phyloP scores from a whole-genome alignment of 92 coral and sea anemone species.

The Paramuricea clavata region DNA sequence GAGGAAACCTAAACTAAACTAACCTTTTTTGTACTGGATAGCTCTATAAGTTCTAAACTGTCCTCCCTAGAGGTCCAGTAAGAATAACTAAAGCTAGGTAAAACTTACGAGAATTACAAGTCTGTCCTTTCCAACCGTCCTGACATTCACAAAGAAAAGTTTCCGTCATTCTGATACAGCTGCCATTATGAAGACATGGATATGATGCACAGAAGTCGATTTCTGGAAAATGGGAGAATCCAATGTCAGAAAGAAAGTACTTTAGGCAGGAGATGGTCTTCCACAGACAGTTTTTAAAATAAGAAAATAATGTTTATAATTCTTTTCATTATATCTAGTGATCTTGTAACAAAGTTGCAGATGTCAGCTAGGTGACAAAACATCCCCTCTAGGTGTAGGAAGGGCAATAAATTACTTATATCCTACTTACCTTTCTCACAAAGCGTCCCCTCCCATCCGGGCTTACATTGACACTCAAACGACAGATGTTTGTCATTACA shows the following conservation, averaged over 20 bases:
- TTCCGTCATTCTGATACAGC: slow-evolving; percentile 74
- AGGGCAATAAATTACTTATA: not conserved
- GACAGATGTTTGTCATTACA: slow-evolving; percentile 81
- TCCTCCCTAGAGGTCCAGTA: too few relatives aligned
- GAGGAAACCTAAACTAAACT: too few relatives aligned
- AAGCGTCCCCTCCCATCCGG: slow-evolving; percentile 88
- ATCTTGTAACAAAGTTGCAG: too few relatives aligned
- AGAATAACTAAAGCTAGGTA: not conserved
- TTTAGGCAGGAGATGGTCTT: too few relatives aligned
- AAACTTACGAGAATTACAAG: slow-evolving; percentile 84
- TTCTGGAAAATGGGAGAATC: slow-evolving; percentile 46
- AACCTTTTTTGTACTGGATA: too few relatives aligned
- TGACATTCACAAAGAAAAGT: slow-evolving; percentile 79
- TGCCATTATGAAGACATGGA: slow-evolving; percentile 87
- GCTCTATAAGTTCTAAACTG: too few relatives aligned
- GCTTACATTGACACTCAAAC: slow-evolving; percentile 79
- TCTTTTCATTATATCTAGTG: too few relatives aligned
- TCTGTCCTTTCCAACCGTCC: slow-evolving; percentile 86
- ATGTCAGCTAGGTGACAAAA: not conserved
- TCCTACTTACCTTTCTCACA: slow-evolving; percentile 76
- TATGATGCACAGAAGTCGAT: slow-evolving; percentile 79
- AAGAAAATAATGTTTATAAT: too few relatives aligned
- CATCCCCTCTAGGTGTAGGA: not conserved
- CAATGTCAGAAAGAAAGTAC: too few relatives aligned
- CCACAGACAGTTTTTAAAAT: too few relatives aligned